Evolutionary conservation across 2,888 invertebrate genomes (phyloP).

Genomic region (Caenorhabditis sp.): DNA sequence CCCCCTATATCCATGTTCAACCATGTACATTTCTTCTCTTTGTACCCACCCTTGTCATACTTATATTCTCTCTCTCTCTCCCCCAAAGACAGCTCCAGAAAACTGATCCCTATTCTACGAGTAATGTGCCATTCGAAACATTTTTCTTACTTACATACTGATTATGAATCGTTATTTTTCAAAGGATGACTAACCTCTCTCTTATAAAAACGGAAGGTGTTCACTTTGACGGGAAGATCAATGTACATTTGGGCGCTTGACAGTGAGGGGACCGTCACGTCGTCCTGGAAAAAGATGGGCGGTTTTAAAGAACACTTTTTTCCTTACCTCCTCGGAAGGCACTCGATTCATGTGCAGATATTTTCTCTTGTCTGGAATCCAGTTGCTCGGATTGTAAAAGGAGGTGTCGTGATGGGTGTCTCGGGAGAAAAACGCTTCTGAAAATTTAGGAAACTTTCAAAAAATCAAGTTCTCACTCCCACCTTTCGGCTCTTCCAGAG

Average conservation of each 20-base stretch:
- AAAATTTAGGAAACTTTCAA: constrained; percentile 22
- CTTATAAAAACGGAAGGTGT: constrained; percentile 40
- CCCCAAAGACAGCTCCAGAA: constrained; percentile 1
- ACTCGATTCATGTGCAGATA: constrained; percentile 67
- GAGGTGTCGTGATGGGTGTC: constrained; percentile 38
- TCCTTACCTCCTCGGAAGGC: constrained; percentile 56
- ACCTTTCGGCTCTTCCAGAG: constrained; percentile 19
- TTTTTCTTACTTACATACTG: constrained; percentile 7
- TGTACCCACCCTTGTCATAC: neutral
- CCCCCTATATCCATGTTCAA: constrained; percentile 1
- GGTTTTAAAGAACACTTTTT: no score
- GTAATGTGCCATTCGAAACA: constrained; percentile 40
- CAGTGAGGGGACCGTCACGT: constrained; percentile 35
- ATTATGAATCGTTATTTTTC: constrained; percentile 40
- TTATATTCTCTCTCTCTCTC: neutral
- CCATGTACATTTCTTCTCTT: constrained; percentile 36
- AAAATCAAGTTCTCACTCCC: neutral
- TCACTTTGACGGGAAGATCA: constrained; percentile 44
- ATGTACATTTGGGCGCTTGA: constrained; percentile 49
- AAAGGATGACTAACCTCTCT: constrained; percentile 55
- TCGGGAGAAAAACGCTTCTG: constrained; percentile 61
- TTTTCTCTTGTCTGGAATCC: constrained; percentile 40
- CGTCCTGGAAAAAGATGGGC: constrained; percentile 57
- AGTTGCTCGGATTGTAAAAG: constrained; percentile 60
- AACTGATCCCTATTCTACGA: constrained; percentile 54